These are phyloP conservation scores for Zaprionus gabonicus DNA, from an alignment of 1,140 invertebrate species.

Conservation along the genomic window DNA sequence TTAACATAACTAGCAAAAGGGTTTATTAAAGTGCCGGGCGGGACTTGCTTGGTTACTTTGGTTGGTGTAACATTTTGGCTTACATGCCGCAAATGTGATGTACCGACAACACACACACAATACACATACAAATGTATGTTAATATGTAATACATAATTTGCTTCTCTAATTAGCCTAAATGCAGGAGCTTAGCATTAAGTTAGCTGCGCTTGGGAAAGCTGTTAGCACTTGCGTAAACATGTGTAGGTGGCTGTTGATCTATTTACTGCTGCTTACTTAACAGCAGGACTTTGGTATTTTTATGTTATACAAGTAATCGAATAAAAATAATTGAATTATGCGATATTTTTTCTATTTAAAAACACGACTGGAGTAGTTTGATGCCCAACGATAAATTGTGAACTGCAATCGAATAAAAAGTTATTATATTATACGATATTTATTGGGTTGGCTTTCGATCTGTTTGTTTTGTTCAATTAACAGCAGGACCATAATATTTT, in stretches of 20 bases:
- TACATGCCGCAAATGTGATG: slow-evolving; percentile 46
- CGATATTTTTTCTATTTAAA: not conserved
- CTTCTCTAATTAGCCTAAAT: slow-evolving; percentile 37
- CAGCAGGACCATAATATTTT: too few relatives aligned
- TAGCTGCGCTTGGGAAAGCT: not conserved
- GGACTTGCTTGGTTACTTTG: slow-evolving; percentile 15
- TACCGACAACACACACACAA: slow-evolving; percentile 7
- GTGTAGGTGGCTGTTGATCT: not conserved
- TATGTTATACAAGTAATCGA: not conserved
- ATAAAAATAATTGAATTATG: not conserved
- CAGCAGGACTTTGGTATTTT: not conserved
- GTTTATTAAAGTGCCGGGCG: slow-evolving; percentile 50
- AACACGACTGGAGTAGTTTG: too few relatives aligned
- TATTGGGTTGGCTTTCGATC: too few relatives aligned
- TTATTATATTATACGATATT: too few relatives aligned
- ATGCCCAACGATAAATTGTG: too few relatives aligned
- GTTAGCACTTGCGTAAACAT: not conserved
- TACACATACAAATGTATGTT: not conserved
- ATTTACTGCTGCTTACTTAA: not conserved
- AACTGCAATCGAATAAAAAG: too few relatives aligned
- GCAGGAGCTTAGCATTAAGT: slow-evolving; percentile 20
- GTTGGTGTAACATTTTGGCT: slow-evolving; percentile 32
- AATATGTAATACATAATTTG: slow-evolving; percentile 29
- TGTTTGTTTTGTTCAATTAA: too few relatives aligned
- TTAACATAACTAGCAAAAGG: slow-evolving; percentile 65